Conservation (phyloP, 2,797 vertebrate genomes). For the Characodon lateralis region DNA sequence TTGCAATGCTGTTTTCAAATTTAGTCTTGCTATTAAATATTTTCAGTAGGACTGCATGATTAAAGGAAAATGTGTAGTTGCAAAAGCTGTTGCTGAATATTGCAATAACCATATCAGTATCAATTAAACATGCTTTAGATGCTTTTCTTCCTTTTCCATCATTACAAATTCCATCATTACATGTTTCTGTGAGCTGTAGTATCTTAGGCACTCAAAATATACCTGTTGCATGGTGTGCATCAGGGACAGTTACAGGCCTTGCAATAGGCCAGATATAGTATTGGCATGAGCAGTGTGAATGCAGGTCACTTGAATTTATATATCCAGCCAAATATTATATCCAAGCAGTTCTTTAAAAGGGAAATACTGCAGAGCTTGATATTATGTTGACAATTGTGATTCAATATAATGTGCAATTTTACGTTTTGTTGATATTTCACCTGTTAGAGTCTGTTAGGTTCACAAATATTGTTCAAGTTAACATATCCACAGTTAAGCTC, state of each 20-base stretch:
- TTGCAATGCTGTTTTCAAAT: not conserved
- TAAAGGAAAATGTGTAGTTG: not conserved
- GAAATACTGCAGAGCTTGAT: not conserved
- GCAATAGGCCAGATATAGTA: not conserved
- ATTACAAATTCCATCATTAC: not conserved
- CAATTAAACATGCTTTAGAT: not conserved
- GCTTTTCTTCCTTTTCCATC: not conserved
- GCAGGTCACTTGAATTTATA: not conserved
- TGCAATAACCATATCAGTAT: not conserved
- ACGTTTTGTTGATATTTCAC: not conserved
- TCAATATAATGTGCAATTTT: not conserved
- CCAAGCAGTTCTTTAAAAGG: not conserved
- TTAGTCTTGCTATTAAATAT: not conserved
- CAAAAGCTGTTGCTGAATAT: not conserved
- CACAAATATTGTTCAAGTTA: too few species aligned
- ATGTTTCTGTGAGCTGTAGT: not conserved
- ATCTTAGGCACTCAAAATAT: not conserved
- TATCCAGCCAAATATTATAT: not conserved
- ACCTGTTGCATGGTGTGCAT: not conserved
- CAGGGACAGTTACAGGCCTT: not conserved
- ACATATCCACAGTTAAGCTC: too few species aligned
- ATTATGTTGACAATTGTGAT: not conserved
- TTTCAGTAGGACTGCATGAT: not conserved
- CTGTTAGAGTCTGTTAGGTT: too few species aligned
- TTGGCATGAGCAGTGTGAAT: not conserved